Percentiles rank a stretch among this genome's conserved stretches.
Evolutionary conservation across 1,140 invertebrate genomes (phyloP).

Genomic region (Drosophila kikkawai): DNA sequence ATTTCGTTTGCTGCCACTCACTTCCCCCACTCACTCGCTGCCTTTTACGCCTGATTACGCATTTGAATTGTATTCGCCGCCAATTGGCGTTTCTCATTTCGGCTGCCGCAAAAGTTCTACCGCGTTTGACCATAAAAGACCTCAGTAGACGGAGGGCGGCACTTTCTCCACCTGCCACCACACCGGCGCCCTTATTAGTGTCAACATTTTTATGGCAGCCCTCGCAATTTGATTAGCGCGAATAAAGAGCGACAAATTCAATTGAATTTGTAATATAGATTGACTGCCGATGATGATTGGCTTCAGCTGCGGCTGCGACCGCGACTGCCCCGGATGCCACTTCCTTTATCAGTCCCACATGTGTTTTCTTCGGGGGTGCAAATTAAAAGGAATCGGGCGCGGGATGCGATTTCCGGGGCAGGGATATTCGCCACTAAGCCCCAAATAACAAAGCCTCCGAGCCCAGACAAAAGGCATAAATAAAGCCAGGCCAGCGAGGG

Average conservation of each 20-base stretch:
- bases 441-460: slow-evolving; percentile 72
- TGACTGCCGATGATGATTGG: slow-evolving; percentile 71
- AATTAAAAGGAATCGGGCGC: slow-evolving; percentile 63
- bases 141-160: background rate
- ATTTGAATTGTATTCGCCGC: slow-evolving; percentile 75
- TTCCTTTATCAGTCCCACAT: slow-evolving; percentile 49
- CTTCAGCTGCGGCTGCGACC: slow-evolving; percentile 36
- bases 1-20: slow-evolving; percentile 65
- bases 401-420: background rate
- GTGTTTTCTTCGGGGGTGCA: slow-evolving; percentile 35
- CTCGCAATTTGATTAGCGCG: slow-evolving; percentile 65
- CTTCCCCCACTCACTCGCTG: background rate
- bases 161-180: slow-evolving; percentile 22
- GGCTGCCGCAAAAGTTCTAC: background rate
- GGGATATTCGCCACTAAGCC: slow-evolving; percentile 68
- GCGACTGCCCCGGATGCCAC: slow-evolving; percentile 1
- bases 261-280: slow-evolving; percentile 72
- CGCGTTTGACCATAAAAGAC: slow-evolving; percentile 22
- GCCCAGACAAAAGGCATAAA: slow-evolving; percentile 72
- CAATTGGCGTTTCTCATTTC: slow-evolving; percentile 9
- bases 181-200: slow-evolving; percentile 43
- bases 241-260: slow-evolving; percentile 75
- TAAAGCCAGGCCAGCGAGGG: slow-evolving; percentile 53
- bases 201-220: slow-evolving; percentile 57
- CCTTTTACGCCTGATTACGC: slow-evolving; percentile 75